Evolutionary conservation across 2,888 invertebrate genomes (phyloP).

Genomic region (Diogma glabrata): DNA sequence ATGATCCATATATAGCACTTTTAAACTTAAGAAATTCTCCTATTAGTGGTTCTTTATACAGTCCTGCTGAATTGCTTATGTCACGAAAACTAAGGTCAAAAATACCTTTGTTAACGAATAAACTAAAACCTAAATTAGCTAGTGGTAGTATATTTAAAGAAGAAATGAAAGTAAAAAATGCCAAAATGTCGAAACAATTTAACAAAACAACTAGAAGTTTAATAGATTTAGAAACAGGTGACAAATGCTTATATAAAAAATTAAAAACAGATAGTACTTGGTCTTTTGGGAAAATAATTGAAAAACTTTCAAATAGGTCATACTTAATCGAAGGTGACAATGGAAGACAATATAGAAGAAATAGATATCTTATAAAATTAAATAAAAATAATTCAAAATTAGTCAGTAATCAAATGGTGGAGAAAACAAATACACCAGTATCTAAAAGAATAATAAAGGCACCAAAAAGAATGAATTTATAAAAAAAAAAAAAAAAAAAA

Average conservation of each 20-base stretch:
- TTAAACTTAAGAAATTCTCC: neutral
- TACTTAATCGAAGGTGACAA: neutral
- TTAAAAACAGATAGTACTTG: neutral
- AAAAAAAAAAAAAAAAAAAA: too few relatives aligned
- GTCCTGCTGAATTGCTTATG: neutral
- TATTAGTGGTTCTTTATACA: too few relatives aligned
- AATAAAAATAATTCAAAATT: neutral
- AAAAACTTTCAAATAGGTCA: constrained; percentile 1
- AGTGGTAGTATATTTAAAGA: neutral
- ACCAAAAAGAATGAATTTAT: neutral
- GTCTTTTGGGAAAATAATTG: neutral
- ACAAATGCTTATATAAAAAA: neutral
- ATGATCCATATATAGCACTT: neutral
- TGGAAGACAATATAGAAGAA: neutral
- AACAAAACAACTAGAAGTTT: neutral
- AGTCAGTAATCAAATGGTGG: neutral
- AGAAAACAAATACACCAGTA: neutral
- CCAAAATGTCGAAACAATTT: too few relatives aligned
- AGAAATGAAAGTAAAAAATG: neutral
- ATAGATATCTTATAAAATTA: neutral
- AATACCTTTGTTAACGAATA: neutral
- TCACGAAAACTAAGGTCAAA: neutral
- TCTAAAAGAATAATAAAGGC: neutral
- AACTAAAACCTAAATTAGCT: neutral
- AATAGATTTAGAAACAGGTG: neutral